phyloP scores from a whole-genome alignment of 1,140 invertebrate genomes.

The Drosophila paulistorum region DNA sequence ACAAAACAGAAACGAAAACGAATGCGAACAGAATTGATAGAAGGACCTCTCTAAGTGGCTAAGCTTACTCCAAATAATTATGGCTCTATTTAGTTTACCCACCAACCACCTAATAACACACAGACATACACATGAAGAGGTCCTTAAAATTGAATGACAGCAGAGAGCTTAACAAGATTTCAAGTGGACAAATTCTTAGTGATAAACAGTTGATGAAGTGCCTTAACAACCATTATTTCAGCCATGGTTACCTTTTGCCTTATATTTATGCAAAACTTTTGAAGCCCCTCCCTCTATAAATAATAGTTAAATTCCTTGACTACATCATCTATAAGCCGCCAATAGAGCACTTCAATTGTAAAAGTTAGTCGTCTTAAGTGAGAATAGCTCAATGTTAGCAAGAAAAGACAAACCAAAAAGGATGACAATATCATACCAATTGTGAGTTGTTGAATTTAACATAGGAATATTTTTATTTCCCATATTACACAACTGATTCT shows the following conservation, averaged over 20 bases:
- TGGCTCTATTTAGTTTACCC: slow-evolving; percentile 16
- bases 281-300: no score
- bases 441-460: no score
- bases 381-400: no score
- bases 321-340: no score
- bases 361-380: no score
- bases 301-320: no score
- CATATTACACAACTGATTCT: no score
- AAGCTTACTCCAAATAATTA: slow-evolving; percentile 19
- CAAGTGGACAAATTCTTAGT: slow-evolving; percentile 8
- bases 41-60: slow-evolving; percentile 2
- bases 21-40: slow-evolving; percentile 9
- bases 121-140: not conserved
- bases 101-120: not conserved
- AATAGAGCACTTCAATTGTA: no score
- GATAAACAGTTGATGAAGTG: slow-evolving; percentile 7
- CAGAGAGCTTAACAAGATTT: slow-evolving; percentile 10
- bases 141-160: slow-evolving; percentile 13
- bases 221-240: not conserved
- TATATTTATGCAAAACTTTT: no score
- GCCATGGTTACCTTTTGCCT: slow-evolving; percentile 17
- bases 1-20: not conserved
- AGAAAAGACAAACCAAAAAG: no score
- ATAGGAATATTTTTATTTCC: no score
- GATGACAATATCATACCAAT: no score